Base-by-base conservation (phyloP, 2,113 vertebrate species). In the Rhynchomys soricoides region DNA sequence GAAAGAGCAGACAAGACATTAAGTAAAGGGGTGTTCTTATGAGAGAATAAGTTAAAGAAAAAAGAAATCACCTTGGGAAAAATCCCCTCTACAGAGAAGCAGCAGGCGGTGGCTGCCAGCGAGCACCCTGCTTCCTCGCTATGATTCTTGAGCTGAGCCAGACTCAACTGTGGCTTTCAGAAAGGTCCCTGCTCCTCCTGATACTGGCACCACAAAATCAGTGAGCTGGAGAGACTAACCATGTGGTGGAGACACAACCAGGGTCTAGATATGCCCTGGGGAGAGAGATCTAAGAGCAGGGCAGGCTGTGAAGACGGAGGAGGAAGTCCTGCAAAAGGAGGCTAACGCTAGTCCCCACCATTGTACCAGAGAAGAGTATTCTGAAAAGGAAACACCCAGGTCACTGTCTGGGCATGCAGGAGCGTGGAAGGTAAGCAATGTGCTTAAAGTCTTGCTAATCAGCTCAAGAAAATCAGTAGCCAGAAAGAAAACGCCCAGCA, bases 401-500 rank as follows among this genome's bases (percentile, higher is more conserved):
- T 66, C 59, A 66, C 40, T 83, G 62, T 26, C 45, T 52, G 64
- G 85, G 64, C 43, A 87, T 5, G 85, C 64, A 87, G 34, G 11
- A 68, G 29, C 64, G 13, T 15, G 64, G 62, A 70, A 52, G 21
- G 64, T n/a, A 87, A 68, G 85, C 45, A 52, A 7, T 52, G 85
- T 87, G 64, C 85, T 87, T 12, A 52, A 86, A 68, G 31, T 50
- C 64, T 86, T 2, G 0, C 85, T 66, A 37, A 87, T 70, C 64
- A 24, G 45, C 31, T 26, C 40, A 52, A 70, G 62, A 50, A 87
- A 87, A 70, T 68, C 85, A 70, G 85, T 50, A 87, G 85, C 64
- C 85, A 87, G 64, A 22, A 87, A 87, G 85, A 70, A 70, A 70
- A 87, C 64, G 17, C 85, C 85, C 85, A 87, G 64, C 85, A 87